phyloP scores from a whole-genome alignment of 2,113 vertebrate genomes.

The Amazona guildingii region DNA sequence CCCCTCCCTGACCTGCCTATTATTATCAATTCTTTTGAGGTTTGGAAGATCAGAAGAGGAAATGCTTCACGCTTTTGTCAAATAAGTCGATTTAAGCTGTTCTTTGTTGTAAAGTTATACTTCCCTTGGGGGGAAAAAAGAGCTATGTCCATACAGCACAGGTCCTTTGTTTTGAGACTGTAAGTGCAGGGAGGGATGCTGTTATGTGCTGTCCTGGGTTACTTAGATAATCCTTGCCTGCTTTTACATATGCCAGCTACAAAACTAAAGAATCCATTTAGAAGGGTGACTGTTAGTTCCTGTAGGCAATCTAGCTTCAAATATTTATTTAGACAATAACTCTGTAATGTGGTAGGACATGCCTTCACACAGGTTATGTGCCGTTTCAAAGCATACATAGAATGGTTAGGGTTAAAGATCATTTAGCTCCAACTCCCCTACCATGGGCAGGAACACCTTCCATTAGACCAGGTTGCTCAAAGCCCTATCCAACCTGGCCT shows the following conservation, averaged over 20 bases:
- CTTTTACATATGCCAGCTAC: background rate
- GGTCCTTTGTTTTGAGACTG: background rate
- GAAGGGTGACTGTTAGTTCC: background rate
- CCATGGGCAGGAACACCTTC: background rate
- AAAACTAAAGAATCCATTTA: background rate
- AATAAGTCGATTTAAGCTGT: background rate
- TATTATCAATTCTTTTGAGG: background rate
- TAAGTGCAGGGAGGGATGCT: background rate
- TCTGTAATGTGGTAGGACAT: background rate
- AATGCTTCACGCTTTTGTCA: background rate
- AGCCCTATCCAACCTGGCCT: background rate
- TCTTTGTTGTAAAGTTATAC: background rate
- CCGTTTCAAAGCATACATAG: background rate
- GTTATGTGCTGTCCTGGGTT: too few species aligned
- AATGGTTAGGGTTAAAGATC: background rate
- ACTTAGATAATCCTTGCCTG: background rate
- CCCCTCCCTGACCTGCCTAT: accelerated
- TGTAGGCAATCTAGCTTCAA: background rate
- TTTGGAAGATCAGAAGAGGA: background rate
- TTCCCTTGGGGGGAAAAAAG: background rate
- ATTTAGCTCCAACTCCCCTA: background rate
- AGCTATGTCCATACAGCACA: background rate
- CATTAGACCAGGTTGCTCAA: background rate
- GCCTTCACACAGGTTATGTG: background rate
- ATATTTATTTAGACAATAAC: background rate